These are phyloP conservation scores for Pseudomyrmex cubaensis DNA, from an alignment of 1,140 invertebrate species.

Conservation along the genomic window DNA sequence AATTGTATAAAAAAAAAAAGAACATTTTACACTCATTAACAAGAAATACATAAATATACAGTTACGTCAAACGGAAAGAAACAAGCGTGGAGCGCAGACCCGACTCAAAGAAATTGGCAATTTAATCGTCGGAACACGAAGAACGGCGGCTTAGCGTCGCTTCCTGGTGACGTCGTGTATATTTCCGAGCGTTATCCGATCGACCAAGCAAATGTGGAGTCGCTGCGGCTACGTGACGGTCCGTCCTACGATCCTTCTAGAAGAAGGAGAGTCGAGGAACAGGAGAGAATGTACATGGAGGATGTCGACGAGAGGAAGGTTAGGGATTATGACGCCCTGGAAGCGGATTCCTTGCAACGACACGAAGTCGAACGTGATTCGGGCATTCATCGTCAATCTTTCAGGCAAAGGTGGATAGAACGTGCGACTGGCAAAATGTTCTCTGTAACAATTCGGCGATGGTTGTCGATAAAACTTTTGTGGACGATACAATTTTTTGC, in stretches of 20 bases:
- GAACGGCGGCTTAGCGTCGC: conserved; percentile 78
- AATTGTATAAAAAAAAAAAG: background rate
- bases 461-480: background rate
- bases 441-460: background rate
- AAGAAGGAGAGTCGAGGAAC: conserved; percentile 59
- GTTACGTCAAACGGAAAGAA: conserved; percentile 78
- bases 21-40: conserved; percentile 13
- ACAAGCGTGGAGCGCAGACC: conserved; percentile 92
- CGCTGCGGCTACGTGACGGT: conserved; percentile 41
- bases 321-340: conserved; percentile 82
- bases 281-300: conserved; percentile 83
- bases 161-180: conserved; percentile 80
- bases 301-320: conserved; percentile 83
- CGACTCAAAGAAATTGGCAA: conserved; percentile 89
- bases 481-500: background rate
- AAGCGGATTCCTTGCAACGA: conserved; percentile 89
- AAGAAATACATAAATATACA: conserved; percentile 17
- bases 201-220: conserved; percentile 55
- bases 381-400: conserved; percentile 84
- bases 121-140: conserved; percentile 89
- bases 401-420: conserved; percentile 79
- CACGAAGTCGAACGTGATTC: conserved; percentile 92
- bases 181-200: conserved; percentile 53
- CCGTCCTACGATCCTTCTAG: conserved; percentile 37
- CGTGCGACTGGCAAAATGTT: background rate